Percentiles rank a stretch among this genome's conserved stretches.
phyloP scores from a whole-genome alignment of 2,888 invertebrate species.

The Branchipolynoe longqiensis region DNA sequence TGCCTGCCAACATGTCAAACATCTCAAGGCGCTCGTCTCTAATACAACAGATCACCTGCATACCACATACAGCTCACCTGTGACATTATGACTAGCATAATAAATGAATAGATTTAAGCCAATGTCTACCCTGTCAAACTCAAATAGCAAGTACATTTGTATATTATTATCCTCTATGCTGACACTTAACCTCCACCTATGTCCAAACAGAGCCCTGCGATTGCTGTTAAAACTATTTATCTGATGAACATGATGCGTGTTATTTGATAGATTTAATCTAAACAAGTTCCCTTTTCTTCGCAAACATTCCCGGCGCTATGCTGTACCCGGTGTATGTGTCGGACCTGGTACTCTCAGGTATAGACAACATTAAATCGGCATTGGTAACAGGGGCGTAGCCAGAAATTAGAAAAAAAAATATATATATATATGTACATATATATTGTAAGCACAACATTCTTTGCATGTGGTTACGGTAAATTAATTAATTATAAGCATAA shows the following conservation, averaged over 20 bases:
- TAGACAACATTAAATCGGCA: too few relatives aligned
- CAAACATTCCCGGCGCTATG: slow-evolving; percentile 8
- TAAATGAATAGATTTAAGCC: not conserved
- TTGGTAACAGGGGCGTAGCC: too few relatives aligned
- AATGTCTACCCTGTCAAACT: not conserved
- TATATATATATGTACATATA: too few relatives aligned
- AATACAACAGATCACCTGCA: not conserved
- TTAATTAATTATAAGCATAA: too few relatives aligned
- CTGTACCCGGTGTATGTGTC: too few relatives aligned
- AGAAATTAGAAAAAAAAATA: too few relatives aligned
- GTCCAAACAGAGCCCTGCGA: slow-evolving; percentile 1
- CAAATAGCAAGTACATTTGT: not conserved
- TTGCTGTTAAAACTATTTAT: slow-evolving; percentile 21
- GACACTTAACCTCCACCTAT: not conserved
- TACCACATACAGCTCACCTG: too few relatives aligned
- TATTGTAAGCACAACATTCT: too few relatives aligned
- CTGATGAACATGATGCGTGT: not conserved
- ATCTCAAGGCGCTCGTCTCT: not conserved
- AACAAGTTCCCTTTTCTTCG: slow-evolving; percentile 25
- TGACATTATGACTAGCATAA: too few relatives aligned
- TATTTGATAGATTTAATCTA: not conserved
- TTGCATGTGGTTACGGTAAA: too few relatives aligned
- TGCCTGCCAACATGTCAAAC: not conserved
- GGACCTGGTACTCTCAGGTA: too few relatives aligned
- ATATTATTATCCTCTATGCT: not conserved